A percentile compares a stretch with the other conserved stretches of the same genome.
Evolutionary conservation across 2,797 vertebrate genomes (phyloP).

Genomic region (Arnoldichthys spilopterus): DNA sequence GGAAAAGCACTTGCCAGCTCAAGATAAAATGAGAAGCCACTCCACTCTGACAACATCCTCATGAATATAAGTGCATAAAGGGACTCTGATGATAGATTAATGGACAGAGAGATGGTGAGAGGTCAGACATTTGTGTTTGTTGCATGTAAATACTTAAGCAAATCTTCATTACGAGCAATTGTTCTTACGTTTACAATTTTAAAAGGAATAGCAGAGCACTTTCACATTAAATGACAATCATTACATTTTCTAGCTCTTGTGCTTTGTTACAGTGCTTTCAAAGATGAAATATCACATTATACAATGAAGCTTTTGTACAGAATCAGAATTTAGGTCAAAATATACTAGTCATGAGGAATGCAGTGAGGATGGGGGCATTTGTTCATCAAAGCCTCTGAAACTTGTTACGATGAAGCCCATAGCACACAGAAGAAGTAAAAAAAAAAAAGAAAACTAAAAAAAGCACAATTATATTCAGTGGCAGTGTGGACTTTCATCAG

Average conservation of each 20-base stretch:
- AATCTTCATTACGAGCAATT: not conserved
- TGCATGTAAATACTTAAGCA: not conserved
- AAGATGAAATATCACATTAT: constrained; percentile 1
- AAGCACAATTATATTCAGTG: not conserved
- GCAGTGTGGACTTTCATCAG: constrained; percentile 23
- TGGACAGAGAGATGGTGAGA: not conserved
- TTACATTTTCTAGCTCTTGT: not conserved
- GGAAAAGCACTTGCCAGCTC: not conserved
- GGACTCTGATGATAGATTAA: constrained; percentile 22
- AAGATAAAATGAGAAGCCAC: constrained; percentile 8
- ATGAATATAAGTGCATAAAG: constrained; percentile 17
- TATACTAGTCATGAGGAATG: not conserved
- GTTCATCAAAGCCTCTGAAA: not conserved
- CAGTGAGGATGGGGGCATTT: not conserved
- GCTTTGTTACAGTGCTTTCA: not conserved
- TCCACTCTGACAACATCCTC: not conserved
- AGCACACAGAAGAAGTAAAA: not conserved
- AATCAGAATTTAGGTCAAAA: constrained; percentile 16
- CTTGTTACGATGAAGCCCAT: not conserved
- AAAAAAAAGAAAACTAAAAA: not conserved
- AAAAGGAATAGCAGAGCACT: not conserved
- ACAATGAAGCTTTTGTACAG: too few relatives aligned
- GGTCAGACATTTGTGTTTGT: constrained; percentile 6
- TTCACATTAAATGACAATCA: not conserved
- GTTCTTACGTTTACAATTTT: not conserved